Base-by-base conservation (phyloP, 2,113 vertebrate genomes). In the Rhinolophus ferrumequinum region DNA sequence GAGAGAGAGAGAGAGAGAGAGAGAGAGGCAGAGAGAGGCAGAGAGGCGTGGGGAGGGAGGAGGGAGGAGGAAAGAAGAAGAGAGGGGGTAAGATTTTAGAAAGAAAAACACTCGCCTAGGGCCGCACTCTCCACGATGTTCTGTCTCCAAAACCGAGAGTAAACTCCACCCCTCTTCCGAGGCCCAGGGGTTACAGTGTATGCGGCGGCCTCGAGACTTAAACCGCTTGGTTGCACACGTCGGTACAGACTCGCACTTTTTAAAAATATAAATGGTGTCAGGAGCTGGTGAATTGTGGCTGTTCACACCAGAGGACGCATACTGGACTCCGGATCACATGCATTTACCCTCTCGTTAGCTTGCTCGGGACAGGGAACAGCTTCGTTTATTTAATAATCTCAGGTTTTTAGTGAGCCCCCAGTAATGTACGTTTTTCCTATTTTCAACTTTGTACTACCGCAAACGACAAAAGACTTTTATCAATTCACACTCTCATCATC, bases 391-490 rank as follows among this genome's bases (percentile, higher is more conserved):
- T 10, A n/a, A 5, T 8, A n/a, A 5, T 69, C 8, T 30, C 1
- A 5, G 28, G 28, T 66, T 84, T 41, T 91, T 60, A 89, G 64
- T 3, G 26, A 94, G 60, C 73, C 73, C 7, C 1, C 2, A 73
- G 15, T 76, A 28, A 41, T 3, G 44, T 24, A 30, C 12, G 0
- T 50, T 62, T 75, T 22, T 88, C 67, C 72, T 54, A 0, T 38
- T 38, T 93, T 93, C 80, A 38, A 13, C 50, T 76, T 69, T 84
- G 73, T 66, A 35, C 64, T 47, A 9, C 72, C 62, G 41, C 64
- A 85, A 70, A 41, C 60, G 54, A 69, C 88, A 67, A 38, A 87
- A 89, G 54, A 30, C 50, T 82, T 30, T 56, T 84, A 72, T 11
- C 81, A 35, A 1, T 60, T 95, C 22, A 44, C 47, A 47, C 22